phyloP scores from a whole-genome alignment of 1,140 invertebrate species.

The Diploscapter pachys region DNA sequence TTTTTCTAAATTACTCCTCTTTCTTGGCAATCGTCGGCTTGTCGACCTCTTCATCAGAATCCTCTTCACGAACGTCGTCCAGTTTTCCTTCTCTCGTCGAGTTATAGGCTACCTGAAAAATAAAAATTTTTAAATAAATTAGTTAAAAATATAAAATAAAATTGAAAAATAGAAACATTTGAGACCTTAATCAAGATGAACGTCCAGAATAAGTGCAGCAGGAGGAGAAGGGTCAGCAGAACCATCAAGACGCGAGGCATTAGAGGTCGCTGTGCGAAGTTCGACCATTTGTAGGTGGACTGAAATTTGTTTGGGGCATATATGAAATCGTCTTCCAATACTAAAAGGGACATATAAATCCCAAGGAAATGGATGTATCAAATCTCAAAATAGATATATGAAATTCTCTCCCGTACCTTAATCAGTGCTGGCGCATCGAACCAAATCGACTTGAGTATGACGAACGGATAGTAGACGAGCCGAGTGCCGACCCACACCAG shows the following conservation, averaged over 20 bases:
- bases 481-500: constrained; percentile 81
- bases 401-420: constrained; percentile 10
- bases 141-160: background rate
- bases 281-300: constrained; percentile 41
- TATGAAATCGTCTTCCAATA: background rate
- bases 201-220: constrained; percentile 57
- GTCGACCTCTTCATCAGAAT: background rate
- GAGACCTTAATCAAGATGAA: constrained; percentile 51
- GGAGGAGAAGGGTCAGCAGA: constrained; percentile 44
- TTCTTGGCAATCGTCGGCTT: constrained; percentile 6
- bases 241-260: constrained; percentile 48
- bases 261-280: constrained; percentile 50
- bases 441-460: constrained; percentile 48
- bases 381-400: background rate
- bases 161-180: too few species aligned
- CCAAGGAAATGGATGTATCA: constrained; percentile 7
- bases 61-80: constrained; percentile 32
- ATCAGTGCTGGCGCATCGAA: constrained; percentile 49
- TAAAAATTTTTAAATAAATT: background rate
- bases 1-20: constrained; percentile 15
- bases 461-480: constrained; percentile 79
- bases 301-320: constrained; percentile 25
- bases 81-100: constrained; percentile 16
- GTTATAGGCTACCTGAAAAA: constrained; percentile 30
- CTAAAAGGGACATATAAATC: background rate